Base-by-base conservation (phyloP, 64 coral and sea anemone species). In the Stichodactyla mertensii region DNA sequence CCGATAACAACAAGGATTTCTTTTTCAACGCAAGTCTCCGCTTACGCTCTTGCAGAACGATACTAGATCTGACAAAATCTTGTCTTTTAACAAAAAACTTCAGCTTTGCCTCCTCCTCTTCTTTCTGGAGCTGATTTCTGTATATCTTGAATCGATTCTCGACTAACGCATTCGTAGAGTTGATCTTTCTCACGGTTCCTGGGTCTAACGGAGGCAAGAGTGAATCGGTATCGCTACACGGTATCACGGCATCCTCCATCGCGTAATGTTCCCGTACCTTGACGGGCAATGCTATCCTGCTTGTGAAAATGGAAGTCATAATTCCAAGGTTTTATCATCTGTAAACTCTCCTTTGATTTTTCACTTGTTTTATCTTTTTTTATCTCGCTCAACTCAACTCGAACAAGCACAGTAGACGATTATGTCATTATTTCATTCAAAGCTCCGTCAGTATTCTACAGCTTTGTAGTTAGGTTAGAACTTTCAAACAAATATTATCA, bases 31-130 rank as follows among this genome's bases (percentile, higher is more conserved):
- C 36, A 52, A 81, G 36, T 81, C 16, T 55, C 36, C 36, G 36
- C 23, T 85, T 85, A 11, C 55, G 45, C 20, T 85, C 83, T 85
- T 85, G 83, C 16, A 85, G 14, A 18, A 85, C 16, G 5, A 61
- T 61, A 85, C 83, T 85, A 24, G 56, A 61, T 8, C 55, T 57
- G 2, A 85, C 16, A 85, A 85, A 85, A 60, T 85, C 83, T 23
- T 61, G 83, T 18, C 56, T 85, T 26, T 36, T 55, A 16, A 6
- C 12, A 85, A 58, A 59, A 51, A 85, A 85, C 9, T 56, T 55
- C 27, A 85, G 20, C 22, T 85, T 85, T 61, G 83, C 55, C 6
- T 85, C 83, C 15, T 85, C n/a, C 26, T 85, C 23, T 85, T 85
- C 83, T 85, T 64, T 85, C 83, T 85, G 83, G 4, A 85, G 60